A percentile compares a stretch with the other conserved stretches of the same genome.
phyloP scores from a whole-genome alignment of 2,113 vertebrate genomes.

The Microcebus jonahi region DNA sequence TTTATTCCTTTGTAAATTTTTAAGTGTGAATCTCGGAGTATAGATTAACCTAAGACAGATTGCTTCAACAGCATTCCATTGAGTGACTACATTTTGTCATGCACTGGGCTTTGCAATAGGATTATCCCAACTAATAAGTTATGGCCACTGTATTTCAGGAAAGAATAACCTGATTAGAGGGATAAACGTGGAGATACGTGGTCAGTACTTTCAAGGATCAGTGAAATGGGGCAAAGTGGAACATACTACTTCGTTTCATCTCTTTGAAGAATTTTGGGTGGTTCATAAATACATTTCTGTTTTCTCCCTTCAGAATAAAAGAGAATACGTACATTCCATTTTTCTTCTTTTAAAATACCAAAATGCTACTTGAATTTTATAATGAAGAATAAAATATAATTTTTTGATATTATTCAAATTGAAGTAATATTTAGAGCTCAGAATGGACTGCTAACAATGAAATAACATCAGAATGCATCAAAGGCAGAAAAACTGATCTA shows the following conservation, averaged over 20 bases:
- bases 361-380: background rate
- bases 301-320: background rate
- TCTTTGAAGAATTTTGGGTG: background rate
- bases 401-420: background rate
- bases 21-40: background rate
- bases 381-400: background rate
- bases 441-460: background rate
- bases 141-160: background rate
- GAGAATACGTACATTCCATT: background rate
- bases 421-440: background rate
- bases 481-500: background rate
- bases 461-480: background rate
- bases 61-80: background rate
- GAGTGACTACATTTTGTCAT: background rate
- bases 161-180: background rate
- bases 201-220: background rate
- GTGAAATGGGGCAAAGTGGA: background rate
- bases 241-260: background rate
- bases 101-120: background rate
- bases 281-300: background rate
- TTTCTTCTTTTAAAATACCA: background rate
- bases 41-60: background rate
- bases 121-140: background rate
- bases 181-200: background rate
- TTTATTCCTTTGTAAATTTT: background rate